Percentiles rank a stretch among this genome's conserved stretches.
Conservation (phyloP, 1,140 invertebrate genomes). For the Colletes gigas region DNA sequence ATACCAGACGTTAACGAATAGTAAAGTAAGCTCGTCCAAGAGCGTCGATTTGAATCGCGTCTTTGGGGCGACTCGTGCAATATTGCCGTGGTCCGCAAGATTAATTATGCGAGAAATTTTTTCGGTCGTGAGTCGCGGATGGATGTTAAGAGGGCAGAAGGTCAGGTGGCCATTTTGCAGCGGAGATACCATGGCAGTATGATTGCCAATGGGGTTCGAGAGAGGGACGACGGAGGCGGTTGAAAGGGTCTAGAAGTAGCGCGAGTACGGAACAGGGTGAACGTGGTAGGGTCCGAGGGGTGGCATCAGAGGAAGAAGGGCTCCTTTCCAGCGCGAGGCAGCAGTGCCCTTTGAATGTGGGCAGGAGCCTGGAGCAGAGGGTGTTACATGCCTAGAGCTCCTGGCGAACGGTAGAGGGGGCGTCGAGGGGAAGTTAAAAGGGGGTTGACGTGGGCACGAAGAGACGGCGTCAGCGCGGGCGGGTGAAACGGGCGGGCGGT, state of each 20-base stretch:
- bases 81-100: neutral
- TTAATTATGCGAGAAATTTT: conserved; percentile 11
- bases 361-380: conserved; percentile 60
- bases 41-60: too few relatives aligned
- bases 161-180: conserved; percentile 71
- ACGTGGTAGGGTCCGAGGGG: conserved; percentile 61
- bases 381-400: conserved; percentile 62
- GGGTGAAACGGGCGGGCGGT: conserved; percentile 28
- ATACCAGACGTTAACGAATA: too few relatives aligned
- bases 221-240: conserved; percentile 60
- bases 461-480: conserved; percentile 28
- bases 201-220: conserved; percentile 73
- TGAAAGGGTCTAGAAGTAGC: conserved; percentile 64
- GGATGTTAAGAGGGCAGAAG: conserved; percentile 58
- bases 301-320: conserved; percentile 65
- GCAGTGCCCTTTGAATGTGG: conserved; percentile 63
- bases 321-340: conserved; percentile 60
- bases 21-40: too few relatives aligned
- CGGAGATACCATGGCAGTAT: conserved; percentile 69
- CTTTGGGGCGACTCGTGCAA: too few relatives aligned
- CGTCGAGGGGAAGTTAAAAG: conserved; percentile 58
- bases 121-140: conserved; percentile 15
- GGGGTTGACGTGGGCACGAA: conserved; percentile 56
- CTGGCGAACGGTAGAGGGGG: conserved; percentile 59
- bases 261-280: conserved; percentile 39